Evolutionary conservation across 2,113 vertebrate genomes (phyloP).

Genomic region (Panthera tigris): DNA sequence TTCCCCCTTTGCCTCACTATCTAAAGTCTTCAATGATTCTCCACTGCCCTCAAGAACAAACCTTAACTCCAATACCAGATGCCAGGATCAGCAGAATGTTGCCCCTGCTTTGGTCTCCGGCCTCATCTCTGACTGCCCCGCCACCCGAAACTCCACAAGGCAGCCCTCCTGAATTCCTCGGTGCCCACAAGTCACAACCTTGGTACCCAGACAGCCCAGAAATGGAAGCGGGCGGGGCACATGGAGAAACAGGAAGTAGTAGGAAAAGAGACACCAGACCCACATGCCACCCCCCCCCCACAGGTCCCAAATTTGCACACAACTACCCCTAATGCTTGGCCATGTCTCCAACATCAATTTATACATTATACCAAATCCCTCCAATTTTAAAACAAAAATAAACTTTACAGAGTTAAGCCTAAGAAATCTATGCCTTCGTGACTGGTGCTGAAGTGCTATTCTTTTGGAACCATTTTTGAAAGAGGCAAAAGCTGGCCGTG

Average conservation of each 20-base stretch:
- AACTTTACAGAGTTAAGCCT: not conserved
- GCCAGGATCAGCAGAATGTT: not conserved
- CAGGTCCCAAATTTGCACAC: not conserved
- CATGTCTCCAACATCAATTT: not conserved
- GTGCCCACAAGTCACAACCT: not conserved
- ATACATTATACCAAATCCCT: not conserved
- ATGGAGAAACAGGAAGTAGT: not conserved
- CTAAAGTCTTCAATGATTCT: not conserved
- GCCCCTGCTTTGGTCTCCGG: not conserved
- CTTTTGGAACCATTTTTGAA: constrained; percentile 1
- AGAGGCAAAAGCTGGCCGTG: not conserved
- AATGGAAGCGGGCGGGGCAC: not conserved
- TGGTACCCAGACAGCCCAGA: not conserved
- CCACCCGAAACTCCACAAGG: not conserved
- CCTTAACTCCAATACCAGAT: not conserved
- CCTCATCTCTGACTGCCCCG: not conserved
- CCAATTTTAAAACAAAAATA: constrained; percentile 9
- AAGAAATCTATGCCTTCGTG: not conserved
- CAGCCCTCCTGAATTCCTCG: not conserved
- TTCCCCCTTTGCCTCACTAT: too few species aligned
- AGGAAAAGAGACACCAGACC: not conserved
- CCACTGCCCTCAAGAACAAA: not conserved
- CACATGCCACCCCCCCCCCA: not conserved
- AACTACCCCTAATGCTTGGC: not conserved
- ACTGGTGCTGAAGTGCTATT: not conserved